These are phyloP conservation scores for Sebastes kiyomatsui DNA, from an alignment of 2,797 vertebrate species.

Conservation along the genomic window DNA sequence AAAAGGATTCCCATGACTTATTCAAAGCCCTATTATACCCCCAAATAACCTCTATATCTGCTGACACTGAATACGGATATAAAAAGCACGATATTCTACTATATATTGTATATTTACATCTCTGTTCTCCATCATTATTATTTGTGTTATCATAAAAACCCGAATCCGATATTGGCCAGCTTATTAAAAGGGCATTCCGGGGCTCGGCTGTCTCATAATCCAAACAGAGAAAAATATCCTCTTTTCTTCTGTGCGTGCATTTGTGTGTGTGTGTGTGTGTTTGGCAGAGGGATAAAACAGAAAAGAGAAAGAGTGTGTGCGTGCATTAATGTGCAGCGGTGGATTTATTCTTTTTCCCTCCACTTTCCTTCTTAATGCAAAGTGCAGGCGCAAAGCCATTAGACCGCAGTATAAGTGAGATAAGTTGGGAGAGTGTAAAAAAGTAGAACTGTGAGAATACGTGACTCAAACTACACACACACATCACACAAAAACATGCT, in stretches of 20 bases:
- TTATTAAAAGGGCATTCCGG: constrained; percentile 47
- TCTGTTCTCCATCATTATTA: constrained; percentile 37
- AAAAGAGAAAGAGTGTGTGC: not conserved
- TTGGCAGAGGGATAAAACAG: constrained; percentile 36
- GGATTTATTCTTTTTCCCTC: constrained; percentile 9
- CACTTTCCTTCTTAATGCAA: constrained; percentile 45
- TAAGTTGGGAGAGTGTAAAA: constrained; percentile 3
- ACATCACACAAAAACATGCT: not conserved
- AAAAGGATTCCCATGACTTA: constrained; percentile 39
- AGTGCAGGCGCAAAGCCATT: constrained; percentile 48
- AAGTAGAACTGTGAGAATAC: not conserved
- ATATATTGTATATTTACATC: constrained; percentile 12
- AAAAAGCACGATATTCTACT: not conserved
- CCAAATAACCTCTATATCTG: constrained; percentile 34
- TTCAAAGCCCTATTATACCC: constrained; percentile 34
- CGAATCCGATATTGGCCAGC: constrained; percentile 22
- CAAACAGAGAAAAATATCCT: constrained; percentile 28
- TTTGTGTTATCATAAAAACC: constrained; percentile 50
- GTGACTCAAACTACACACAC: not conserved
- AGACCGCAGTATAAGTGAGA: constrained; percentile 35
- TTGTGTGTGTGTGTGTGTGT: constrained; percentile 11
- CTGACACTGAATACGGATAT: constrained; percentile 15
- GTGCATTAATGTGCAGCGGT: constrained; percentile 6
- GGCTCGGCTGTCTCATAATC: constrained; percentile 27
- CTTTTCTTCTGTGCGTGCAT: not conserved